These are phyloP conservation scores for Neopelma chrysocephalum DNA, from an alignment of 2,797 vertebrate species.

Conservation along the genomic window DNA sequence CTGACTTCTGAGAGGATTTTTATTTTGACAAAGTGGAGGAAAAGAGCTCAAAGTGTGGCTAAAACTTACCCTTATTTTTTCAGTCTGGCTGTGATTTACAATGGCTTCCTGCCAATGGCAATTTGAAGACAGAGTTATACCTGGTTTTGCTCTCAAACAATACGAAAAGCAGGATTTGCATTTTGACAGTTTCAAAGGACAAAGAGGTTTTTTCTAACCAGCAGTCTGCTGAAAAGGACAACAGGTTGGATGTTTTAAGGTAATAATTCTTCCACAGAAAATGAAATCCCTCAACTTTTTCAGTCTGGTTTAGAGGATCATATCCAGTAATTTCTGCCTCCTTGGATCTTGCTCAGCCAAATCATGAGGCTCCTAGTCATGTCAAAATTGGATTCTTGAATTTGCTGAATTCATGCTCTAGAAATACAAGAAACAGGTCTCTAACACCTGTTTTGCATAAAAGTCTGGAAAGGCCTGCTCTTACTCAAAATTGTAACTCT, in stretches of 20 bases:
- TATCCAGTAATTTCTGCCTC: conserved; percentile 6
- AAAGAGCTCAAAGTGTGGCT: not conserved
- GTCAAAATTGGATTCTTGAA: conserved; percentile 13
- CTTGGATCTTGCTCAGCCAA: not conserved
- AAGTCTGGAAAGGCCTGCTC: conserved; percentile 19
- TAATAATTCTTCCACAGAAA: not conserved
- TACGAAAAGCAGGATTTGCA: not conserved
- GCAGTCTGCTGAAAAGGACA: not conserved
- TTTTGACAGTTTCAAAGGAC: not conserved
- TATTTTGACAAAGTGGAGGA: not conserved
- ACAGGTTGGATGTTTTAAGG: not conserved
- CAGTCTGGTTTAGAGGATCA: not conserved
- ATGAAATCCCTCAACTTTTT: not conserved
- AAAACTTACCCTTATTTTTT: not conserved
- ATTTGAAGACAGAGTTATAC: not conserved
- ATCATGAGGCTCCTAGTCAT: conserved; percentile 7
- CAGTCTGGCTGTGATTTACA: not conserved
- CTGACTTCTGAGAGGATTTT: not conserved
- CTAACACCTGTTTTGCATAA: conserved; percentile 54
- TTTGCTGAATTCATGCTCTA: conserved; percentile 17
- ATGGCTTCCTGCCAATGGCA: conserved; percentile 19
- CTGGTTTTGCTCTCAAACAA: conserved; percentile 17
- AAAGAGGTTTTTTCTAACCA: not conserved
- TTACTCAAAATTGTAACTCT: conserved; percentile 6
- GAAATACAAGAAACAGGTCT: conserved; percentile 29